These are phyloP conservation scores for Vidua macroura DNA, from an alignment of 2,113 vertebrate species.

Conservation along the genomic window DNA sequence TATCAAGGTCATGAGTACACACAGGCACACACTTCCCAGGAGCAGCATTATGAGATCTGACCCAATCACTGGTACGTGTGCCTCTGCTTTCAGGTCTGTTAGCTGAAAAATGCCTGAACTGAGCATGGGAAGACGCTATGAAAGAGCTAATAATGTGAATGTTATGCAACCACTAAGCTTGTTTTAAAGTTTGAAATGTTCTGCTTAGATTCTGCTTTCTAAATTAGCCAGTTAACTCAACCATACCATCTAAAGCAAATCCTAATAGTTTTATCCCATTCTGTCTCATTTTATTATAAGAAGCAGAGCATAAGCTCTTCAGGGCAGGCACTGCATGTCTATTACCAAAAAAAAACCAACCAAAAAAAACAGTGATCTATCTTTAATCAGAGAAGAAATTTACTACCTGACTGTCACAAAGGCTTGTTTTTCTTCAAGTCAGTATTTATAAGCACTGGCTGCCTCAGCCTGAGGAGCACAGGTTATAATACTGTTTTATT, in stretches of 20 bases:
- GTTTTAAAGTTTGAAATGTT: constrained; percentile 17
- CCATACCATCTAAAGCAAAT: background rate
- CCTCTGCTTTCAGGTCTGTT: background rate
- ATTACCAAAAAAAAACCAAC: background rate
- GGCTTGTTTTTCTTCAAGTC: background rate
- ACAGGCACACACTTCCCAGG: background rate
- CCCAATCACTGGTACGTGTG: fast-evolving
- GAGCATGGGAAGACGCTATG: background rate
- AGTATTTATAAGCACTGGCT: background rate
- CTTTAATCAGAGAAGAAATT: background rate
- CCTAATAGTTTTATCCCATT: background rate
- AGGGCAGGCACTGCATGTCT: background rate
- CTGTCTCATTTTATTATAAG: background rate
- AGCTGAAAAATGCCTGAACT: background rate
- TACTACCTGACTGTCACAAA: background rate
- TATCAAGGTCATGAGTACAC: background rate
- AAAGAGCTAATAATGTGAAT: background rate
- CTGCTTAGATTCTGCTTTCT: background rate
- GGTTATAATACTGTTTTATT: background rate
- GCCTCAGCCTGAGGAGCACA: background rate
- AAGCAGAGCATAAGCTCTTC: background rate
- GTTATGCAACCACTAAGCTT: constrained; percentile 29
- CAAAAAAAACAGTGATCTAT: background rate
- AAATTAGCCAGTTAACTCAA: constrained; percentile 10
- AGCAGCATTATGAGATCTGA: background rate